Evolutionary conservation across 2,797 vertebrate species (phyloP), one percentile per base, ranked within the genome.

Genomic region (Pygocentrus nattereri): DNA sequence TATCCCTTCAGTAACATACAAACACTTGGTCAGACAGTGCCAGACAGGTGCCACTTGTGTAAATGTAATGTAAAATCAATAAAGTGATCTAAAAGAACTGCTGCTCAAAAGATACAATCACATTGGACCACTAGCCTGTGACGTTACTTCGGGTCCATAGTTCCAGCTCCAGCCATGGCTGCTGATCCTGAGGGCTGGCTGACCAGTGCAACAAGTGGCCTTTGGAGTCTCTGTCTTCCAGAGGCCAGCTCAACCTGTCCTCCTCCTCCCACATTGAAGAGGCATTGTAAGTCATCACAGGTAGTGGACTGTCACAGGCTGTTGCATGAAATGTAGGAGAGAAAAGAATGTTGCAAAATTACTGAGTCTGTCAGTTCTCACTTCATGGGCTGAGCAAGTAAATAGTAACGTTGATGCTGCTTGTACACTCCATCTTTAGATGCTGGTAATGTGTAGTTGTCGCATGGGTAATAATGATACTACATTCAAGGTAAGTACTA

Each of bases 111-210:
- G 11, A 47, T 30, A 58, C 58, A 59, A 10, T 31, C 13, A 49
- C 30, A 47, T 1, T 31, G n/a, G 25, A 71, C 49, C 64, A 44
- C 92, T 89, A 79, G 97, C 96, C 96, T 89, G 95, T 95, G 85
- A 97, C 18, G 0, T 74, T 96, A 87, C 88, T 94, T 88, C 87
- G 95, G n/a, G 92, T 92, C 16, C 88, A 89, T 44, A 97, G 90
- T 77, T 95, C 95, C 84, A 97, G 81, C 87, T 96, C 95, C 84
- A 97, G 87, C 96, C 96, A 96, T 0, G 95, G 88, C 0, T 83
- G 78, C 0, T 38, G 50, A 0, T 95, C 88, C 0, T 82, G 2
- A 0, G 73, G n/a, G 47, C 87, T 81, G 0, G 95, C 91, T 0
- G 91, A 87, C 96, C 96, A 96, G 27, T 88, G 87, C 10, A 89